A percentile compares a stretch with the other conserved stretches of the same genome.
phyloP scores from a whole-genome alignment of 2,888 invertebrate genomes.

The Agrilus cyanescens region DNA sequence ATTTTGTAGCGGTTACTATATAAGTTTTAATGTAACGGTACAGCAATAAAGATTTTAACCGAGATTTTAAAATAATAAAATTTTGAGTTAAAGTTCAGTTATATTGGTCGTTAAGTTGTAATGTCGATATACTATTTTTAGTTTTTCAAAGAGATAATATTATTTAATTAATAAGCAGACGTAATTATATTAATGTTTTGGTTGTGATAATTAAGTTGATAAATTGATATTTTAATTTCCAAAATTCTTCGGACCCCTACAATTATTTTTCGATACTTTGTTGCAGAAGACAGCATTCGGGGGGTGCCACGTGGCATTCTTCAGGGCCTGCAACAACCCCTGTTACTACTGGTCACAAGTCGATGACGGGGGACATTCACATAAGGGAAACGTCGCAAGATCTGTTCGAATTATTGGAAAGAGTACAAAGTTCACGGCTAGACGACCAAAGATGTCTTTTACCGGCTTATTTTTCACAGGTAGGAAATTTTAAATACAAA shows the following conservation, averaged over 20 bases:
- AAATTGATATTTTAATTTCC: neutral
- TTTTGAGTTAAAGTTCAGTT: too few relatives aligned
- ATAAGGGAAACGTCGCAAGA: slow-evolving; percentile 52
- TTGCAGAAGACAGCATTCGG: slow-evolving; percentile 55
- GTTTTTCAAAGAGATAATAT: too few relatives aligned
- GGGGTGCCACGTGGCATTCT: slow-evolving; percentile 32
- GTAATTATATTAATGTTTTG: too few relatives aligned
- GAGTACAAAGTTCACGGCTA: slow-evolving; percentile 86
- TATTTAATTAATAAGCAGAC: too few relatives aligned
- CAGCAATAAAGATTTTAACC: too few relatives aligned
- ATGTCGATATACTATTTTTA: too few relatives aligned
- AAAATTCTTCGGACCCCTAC: neutral
- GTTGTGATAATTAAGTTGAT: too few relatives aligned
- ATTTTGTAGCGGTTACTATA: too few relatives aligned
- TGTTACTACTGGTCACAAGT: slow-evolving; percentile 15
- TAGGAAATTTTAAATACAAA: slow-evolving; percentile 31
- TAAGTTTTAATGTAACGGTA: too few relatives aligned
- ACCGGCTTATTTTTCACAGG: slow-evolving; percentile 85
- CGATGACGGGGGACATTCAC: slow-evolving; percentile 27
- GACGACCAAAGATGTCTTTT: slow-evolving; percentile 96
- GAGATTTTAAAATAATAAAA: too few relatives aligned
- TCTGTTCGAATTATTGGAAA: slow-evolving; percentile 86
- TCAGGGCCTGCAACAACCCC: slow-evolving; percentile 14
- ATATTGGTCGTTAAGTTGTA: too few relatives aligned
- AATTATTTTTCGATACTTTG: slow-evolving; percentile 14